Evolutionary conservation across 53 echinoderm and acorn worm species (phyloP).

Genomic region (Zoroaster sp.): DNA sequence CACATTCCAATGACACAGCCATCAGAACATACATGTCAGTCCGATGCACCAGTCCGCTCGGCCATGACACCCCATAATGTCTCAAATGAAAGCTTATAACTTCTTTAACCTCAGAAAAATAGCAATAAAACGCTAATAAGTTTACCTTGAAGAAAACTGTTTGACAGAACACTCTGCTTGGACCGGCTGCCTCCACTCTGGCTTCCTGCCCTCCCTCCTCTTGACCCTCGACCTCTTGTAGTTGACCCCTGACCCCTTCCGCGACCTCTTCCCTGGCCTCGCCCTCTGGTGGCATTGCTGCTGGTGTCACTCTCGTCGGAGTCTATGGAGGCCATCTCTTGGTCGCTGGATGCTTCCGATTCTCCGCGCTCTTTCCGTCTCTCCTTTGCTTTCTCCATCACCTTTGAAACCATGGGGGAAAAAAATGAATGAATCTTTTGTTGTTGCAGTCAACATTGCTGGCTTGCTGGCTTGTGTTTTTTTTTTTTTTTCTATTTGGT

Average conservation of each 20-base stretch:
- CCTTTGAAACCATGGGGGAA: constrained; percentile 46
- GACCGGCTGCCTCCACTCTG: neutral
- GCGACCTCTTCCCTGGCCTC: constrained; percentile 63
- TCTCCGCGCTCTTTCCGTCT: constrained; percentile 62
- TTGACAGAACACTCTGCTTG: neutral
- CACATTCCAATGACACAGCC: too few relatives aligned
- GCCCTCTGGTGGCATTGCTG: constrained; percentile 18
- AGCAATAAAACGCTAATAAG: too few relatives aligned
- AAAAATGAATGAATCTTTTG: neutral
- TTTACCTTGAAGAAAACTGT: constrained; percentile 1
- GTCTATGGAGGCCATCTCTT: neutral
- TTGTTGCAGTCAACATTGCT: too few relatives aligned
- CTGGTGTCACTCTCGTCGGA: constrained; percentile 33
- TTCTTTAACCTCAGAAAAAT: too few relatives aligned
- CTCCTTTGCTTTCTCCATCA: constrained; percentile 62
- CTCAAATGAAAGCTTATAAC: too few relatives aligned
- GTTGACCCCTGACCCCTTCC: neutral
- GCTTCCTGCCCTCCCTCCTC: neutral
- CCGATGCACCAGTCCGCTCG: too few relatives aligned
- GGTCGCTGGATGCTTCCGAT: constrained; percentile 9
- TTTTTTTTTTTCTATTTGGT: too few relatives aligned
- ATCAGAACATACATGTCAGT: too few relatives aligned
- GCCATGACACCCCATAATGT: too few relatives aligned
- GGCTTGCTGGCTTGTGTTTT: too few relatives aligned
- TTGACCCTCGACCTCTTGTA: constrained; percentile 6